Conservation (phyloP, 2,797 vertebrate genomes). For the Macroramphosus scolopax region DNA sequence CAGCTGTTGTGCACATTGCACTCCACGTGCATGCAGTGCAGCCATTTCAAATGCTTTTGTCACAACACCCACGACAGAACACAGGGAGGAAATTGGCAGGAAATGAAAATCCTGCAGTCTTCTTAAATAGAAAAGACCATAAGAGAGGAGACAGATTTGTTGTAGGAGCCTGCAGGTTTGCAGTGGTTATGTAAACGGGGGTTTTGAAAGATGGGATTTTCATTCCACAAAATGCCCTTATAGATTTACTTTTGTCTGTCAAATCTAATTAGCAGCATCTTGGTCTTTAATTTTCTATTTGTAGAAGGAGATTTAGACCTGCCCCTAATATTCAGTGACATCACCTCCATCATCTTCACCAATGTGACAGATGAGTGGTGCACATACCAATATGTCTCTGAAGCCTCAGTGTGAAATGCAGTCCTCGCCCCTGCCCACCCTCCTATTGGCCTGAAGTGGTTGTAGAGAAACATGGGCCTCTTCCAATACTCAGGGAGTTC, state of each 20-base stretch:
- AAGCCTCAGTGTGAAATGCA: background rate
- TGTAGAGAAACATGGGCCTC: no score
- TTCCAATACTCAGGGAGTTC: no score
- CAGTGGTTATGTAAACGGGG: no score
- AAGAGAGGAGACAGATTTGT: no score
- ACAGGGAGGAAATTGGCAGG: slow-evolving; percentile 1
- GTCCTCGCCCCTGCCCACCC: background rate
- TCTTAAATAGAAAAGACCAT: no score
- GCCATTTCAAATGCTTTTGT: slow-evolving; percentile 10
- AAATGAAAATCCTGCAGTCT: slow-evolving; percentile 28
- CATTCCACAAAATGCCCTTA: slow-evolving; percentile 21
- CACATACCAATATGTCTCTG: no score
- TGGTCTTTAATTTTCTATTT: slow-evolving; percentile 47
- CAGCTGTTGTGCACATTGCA: slow-evolving; percentile 32
- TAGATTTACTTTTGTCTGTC: slow-evolving; percentile 33
- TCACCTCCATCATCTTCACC: slow-evolving; percentile 31
- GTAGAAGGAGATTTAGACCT: slow-evolving; percentile 55
- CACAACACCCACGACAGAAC: slow-evolving; percentile 5
- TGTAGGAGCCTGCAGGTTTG: no score
- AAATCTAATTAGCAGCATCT: slow-evolving; percentile 50
- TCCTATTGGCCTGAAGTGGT: no score
- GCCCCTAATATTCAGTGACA: slow-evolving; percentile 47
- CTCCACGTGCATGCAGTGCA: slow-evolving; percentile 1
- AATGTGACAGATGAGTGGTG: slow-evolving; percentile 15
- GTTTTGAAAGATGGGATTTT: no score